A percentile compares a stretch with the other conserved stretches of the same genome.
phyloP scores from a whole-genome alignment of 1,140 invertebrate genomes.

The Cyrtorhinus lividipennis region DNA sequence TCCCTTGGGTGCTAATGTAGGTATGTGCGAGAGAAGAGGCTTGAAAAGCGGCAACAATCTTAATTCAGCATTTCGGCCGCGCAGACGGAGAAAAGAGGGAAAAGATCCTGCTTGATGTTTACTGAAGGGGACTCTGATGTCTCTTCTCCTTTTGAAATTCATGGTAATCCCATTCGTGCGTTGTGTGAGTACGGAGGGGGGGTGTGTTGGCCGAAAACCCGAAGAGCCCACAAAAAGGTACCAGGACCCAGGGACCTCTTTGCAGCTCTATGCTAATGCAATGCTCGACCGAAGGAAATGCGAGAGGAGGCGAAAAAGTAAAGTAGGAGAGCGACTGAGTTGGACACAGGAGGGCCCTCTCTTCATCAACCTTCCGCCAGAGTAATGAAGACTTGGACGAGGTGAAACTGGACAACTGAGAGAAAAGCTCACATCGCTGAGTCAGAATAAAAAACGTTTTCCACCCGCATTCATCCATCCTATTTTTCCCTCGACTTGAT shows the following conservation, averaged over 20 bases:
- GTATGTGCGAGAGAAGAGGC: too few species aligned
- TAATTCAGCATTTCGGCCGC: neutral
- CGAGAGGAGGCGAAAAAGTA: neutral
- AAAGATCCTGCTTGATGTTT: neutral
- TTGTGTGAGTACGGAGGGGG: too few species aligned
- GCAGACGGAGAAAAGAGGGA: neutral
- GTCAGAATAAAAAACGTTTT: neutral
- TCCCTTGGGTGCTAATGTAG: too few species aligned
- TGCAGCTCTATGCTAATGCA: neutral
- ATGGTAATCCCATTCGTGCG: too few species aligned
- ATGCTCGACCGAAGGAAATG: neutral
- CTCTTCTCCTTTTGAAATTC: neutral
- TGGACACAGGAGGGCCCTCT: neutral
- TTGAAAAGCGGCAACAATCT: too few species aligned
- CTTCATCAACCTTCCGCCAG: neutral
- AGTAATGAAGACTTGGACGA: neutral
- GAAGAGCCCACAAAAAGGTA: neutral
- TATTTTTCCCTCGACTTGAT: neutral
- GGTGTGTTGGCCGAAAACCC: too few species aligned
- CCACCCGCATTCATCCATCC: neutral
- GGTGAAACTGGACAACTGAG: neutral
- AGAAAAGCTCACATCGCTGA: neutral
- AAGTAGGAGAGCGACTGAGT: neutral
- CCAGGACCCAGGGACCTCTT: neutral
- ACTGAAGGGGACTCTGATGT: neutral